Conservation (phyloP, 2,888 invertebrate species). For the Agonopterix heracliana region DNA sequence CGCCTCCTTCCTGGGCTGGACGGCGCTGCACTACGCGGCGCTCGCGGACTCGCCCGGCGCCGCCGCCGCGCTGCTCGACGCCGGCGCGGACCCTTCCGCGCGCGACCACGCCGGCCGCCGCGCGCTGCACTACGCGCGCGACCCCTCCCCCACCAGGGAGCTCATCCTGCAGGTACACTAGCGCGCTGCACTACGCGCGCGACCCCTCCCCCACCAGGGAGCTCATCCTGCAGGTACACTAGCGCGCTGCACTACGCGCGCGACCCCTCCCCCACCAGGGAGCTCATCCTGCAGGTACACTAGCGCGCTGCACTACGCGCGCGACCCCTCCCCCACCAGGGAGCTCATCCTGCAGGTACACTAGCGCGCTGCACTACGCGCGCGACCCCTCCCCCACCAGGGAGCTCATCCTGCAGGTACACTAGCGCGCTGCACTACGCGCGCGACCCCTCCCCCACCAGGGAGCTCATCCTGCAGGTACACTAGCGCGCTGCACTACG, state of each 20-base stretch:
- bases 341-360: constrained; percentile 71
- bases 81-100: constrained; percentile 81
- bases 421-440: too few species aligned
- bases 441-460: too few species aligned
- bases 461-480: too few species aligned
- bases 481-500: too few species aligned
- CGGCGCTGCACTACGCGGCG: constrained; percentile 92
- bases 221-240: constrained; percentile 67
- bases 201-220: constrained; percentile 77
- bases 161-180: constrained; percentile 65
- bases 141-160: constrained; percentile 77
- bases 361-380: background rate
- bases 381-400: too few species aligned
- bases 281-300: constrained; percentile 69
- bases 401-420: too few species aligned
- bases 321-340: constrained; percentile 77
- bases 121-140: constrained; percentile 83
- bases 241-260: constrained; percentile 75
- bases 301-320: constrained; percentile 74
- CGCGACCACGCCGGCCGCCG: constrained; percentile 87
- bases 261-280: constrained; percentile 76
- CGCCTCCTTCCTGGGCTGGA: constrained; percentile 89
- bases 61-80: constrained; percentile 80
- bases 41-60: constrained; percentile 81
- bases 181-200: constrained; percentile 75